Percentiles rank a stretch among this genome's conserved stretches.
phyloP scores from a whole-genome alignment of 2,888 invertebrate species.

The Drosophila anceps region DNA sequence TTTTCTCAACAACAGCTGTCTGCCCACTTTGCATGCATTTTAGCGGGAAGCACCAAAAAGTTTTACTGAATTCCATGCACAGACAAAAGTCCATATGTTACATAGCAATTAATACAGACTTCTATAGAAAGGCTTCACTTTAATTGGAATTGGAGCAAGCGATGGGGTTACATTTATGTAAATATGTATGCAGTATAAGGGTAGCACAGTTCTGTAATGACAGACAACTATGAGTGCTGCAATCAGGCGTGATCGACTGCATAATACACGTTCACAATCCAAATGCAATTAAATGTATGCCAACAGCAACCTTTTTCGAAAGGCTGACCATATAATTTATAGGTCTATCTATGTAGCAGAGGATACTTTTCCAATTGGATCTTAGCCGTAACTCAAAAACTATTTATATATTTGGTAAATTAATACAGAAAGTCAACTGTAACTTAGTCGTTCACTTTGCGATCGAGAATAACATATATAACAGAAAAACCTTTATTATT shows the following conservation, averaged over 20 bases:
- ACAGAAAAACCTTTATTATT: not conserved
- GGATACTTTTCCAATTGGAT: no score
- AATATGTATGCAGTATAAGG: no score
- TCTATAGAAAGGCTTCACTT: slow-evolving; percentile 3
- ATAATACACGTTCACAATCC: no score
- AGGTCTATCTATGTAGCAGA: not conserved
- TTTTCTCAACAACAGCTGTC: slow-evolving; percentile 38
- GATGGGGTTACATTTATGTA: not conserved
- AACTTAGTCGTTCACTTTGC: no score
- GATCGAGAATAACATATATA: no score
- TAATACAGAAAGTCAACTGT: no score
- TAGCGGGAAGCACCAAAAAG: slow-evolving; percentile 33
- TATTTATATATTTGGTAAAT: no score
- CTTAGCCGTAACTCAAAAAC: no score
- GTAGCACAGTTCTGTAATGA: not conserved
- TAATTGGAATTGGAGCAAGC: not conserved
- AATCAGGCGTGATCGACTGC: no score
- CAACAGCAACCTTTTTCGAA: not conserved
- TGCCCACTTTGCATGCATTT: slow-evolving; percentile 10
- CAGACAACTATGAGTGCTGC: no score
- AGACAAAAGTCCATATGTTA: slow-evolving; percentile 3
- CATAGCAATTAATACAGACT: slow-evolving; percentile 5
- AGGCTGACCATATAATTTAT: not conserved
- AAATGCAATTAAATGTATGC: not conserved
- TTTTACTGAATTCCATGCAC: slow-evolving; percentile 21